Percentiles rank a stretch among this genome's conserved stretches.
Evolutionary conservation across 2,888 invertebrate species (phyloP).

Genomic region (Sarcophaga caerulescens): DNA sequence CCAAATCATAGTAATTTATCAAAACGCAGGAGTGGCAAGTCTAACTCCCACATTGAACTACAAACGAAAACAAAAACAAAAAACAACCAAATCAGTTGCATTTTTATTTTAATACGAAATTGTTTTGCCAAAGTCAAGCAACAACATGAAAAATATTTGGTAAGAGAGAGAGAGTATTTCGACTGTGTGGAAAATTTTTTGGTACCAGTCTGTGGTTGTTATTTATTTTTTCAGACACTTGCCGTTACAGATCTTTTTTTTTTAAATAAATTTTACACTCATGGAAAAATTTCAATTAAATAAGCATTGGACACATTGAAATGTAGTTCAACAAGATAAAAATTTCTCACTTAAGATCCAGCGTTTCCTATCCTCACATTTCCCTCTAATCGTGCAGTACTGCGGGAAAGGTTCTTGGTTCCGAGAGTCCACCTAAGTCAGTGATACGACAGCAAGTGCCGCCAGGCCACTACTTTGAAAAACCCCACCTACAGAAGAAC

Average conservation of each 20-base stretch:
- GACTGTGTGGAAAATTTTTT: constrained; percentile 10
- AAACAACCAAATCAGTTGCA: constrained; percentile 45
- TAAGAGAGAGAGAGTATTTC: neutral
- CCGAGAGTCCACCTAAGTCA: too few species aligned
- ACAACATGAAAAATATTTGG: constrained; percentile 49
- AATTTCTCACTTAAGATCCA: too few species aligned
- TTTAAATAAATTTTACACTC: constrained; percentile 1
- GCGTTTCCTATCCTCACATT: too few species aligned
- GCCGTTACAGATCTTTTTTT: neutral
- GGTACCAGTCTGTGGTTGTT: constrained; percentile 65
- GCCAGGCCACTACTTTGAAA: too few species aligned
- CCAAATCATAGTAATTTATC: constrained; percentile 60
- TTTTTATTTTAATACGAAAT: constrained; percentile 34
- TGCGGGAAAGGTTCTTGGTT: too few species aligned
- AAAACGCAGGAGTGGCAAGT: constrained; percentile 35
- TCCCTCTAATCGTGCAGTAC: too few species aligned
- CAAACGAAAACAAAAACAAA: neutral
- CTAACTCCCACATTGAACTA: constrained; percentile 41
- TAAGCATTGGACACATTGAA: too few species aligned
- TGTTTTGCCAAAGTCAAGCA: constrained; percentile 60
- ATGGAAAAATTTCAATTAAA: neutral
- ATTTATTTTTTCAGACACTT: constrained; percentile 55
- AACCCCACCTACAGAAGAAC: too few species aligned
- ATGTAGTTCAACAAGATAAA: too few species aligned
- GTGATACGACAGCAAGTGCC: too few species aligned